A percentile compares a stretch with the other conserved stretches of the same genome.
Evolutionary conservation across 2,113 vertebrate species (phyloP).

Genomic region (Embiotoca jacksoni): DNA sequence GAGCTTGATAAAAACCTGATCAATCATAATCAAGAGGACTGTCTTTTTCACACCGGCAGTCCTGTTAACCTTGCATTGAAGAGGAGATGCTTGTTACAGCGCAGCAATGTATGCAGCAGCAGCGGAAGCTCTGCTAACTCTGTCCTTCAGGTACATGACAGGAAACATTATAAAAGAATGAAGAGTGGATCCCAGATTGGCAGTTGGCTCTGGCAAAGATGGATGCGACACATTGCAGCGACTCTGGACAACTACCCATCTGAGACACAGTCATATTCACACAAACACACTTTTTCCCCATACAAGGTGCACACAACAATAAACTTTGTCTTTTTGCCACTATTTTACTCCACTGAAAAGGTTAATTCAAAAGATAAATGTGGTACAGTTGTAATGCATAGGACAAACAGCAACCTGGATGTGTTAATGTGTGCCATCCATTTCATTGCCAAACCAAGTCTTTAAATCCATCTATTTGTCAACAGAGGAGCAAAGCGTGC

Average conservation of each 20-base stretch:
- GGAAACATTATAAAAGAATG: constrained; percentile 38
- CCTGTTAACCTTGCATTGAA: constrained; percentile 58
- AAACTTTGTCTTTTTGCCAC: not conserved
- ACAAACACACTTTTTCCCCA: not conserved
- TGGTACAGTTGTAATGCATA: constrained; percentile 21
- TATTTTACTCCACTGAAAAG: constrained; percentile 22
- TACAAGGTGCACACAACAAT: not conserved
- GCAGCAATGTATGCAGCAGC: constrained; percentile 33
- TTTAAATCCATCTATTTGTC: constrained; percentile 51
- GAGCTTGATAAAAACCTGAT: constrained; percentile 57
- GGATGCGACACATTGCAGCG: constrained; percentile 22
- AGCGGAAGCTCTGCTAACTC: constrained; percentile 27
- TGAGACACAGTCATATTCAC: not conserved
- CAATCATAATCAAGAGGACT: constrained; percentile 67
- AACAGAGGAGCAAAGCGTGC: constrained; percentile 24
- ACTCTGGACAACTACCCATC: not conserved
- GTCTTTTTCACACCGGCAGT: constrained; percentile 45
- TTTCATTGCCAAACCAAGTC: constrained; percentile 43
- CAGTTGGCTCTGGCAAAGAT: constrained; percentile 28
- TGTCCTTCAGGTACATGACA: constrained; percentile 69
- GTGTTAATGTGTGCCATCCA: constrained; percentile 58
- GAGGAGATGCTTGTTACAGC: constrained; percentile 42
- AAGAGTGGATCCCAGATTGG: constrained; percentile 44
- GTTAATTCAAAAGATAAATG: constrained; percentile 45
- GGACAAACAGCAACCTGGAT: constrained; percentile 23